A percentile compares a stretch with the other conserved stretches of the same genome.
Evolutionary conservation across 2,888 invertebrate genomes (phyloP).

Genomic region (Platerodrilus igneus): DNA sequence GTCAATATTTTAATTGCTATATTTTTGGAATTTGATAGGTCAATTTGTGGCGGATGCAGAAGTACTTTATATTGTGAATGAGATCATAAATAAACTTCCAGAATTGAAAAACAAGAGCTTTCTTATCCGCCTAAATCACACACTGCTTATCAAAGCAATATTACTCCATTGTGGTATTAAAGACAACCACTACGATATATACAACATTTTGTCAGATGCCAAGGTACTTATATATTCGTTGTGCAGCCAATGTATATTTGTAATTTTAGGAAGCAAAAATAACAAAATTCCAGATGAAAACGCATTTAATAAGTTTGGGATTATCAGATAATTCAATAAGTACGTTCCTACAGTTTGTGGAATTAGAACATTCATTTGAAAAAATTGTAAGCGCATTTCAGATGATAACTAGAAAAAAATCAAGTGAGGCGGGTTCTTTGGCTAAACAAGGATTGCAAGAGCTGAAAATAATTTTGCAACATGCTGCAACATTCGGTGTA

Average conservation of each 20-base stretch:
- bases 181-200: constrained; percentile 55
- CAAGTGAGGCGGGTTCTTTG: constrained; percentile 59
- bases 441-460: constrained; percentile 71
- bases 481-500: constrained; percentile 70
- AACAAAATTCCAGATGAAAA: constrained; percentile 67
- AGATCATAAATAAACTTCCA: constrained; percentile 67
- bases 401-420: constrained; percentile 62
- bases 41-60: constrained; percentile 85
- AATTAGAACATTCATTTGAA: constrained; percentile 59
- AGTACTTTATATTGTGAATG: constrained; percentile 70
- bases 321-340: constrained; percentile 64
- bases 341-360: constrained; percentile 61
- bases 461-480: constrained; percentile 65
- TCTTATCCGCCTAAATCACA: constrained; percentile 73
- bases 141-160: constrained; percentile 68
- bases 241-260: not conserved
- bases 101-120: constrained; percentile 61
- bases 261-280: constrained; percentile 54
- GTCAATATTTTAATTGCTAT: constrained; percentile 9
- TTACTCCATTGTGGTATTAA: constrained; percentile 77
- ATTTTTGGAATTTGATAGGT: constrained; percentile 56
- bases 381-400: constrained; percentile 60
- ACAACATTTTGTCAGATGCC: constrained; percentile 49
- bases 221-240: constrained; percentile 39
- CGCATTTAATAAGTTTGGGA: constrained; percentile 61